Percentiles rank a stretch among this genome's conserved stretches.
Evolutionary conservation across 2,888 invertebrate genomes (phyloP).

Genomic region (Tiliacea citrago): DNA sequence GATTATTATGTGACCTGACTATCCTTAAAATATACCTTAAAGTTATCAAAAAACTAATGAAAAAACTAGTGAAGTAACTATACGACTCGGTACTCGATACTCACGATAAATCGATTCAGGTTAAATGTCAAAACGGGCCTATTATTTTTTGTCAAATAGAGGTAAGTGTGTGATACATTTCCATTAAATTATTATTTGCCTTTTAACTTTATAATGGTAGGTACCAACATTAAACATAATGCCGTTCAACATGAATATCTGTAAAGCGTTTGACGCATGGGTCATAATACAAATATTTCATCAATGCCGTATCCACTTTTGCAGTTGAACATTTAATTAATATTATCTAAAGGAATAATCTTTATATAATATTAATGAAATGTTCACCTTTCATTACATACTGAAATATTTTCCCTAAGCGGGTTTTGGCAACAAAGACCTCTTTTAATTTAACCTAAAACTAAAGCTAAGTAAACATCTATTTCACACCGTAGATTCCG

Average conservation of each 20-base stretch:
- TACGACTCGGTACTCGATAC: too few relatives aligned
- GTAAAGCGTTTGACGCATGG: background rate
- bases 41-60: too few relatives aligned
- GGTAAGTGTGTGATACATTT: background rate
- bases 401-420: conserved; percentile 6
- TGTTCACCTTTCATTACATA: background rate
- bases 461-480: background rate
- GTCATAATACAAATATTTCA: background rate
- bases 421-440: background rate
- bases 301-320: background rate
- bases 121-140: too few relatives aligned
- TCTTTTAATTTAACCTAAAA: background rate
- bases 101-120: too few relatives aligned
- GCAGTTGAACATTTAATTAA: too few relatives aligned
- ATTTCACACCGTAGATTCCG: background rate
- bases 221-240: background rate
- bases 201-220: background rate
- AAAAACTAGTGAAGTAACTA: too few relatives aligned
- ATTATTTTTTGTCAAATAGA: too few relatives aligned
- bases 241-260: background rate
- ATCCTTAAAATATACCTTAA: background rate
- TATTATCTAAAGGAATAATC: too few relatives aligned
- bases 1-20: background rate
- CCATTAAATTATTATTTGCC: background rate
- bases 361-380: conserved; percentile 12